Evolutionary conservation across 1,140 invertebrate genomes (phyloP).

Genomic region (Drosophila takahashii): DNA sequence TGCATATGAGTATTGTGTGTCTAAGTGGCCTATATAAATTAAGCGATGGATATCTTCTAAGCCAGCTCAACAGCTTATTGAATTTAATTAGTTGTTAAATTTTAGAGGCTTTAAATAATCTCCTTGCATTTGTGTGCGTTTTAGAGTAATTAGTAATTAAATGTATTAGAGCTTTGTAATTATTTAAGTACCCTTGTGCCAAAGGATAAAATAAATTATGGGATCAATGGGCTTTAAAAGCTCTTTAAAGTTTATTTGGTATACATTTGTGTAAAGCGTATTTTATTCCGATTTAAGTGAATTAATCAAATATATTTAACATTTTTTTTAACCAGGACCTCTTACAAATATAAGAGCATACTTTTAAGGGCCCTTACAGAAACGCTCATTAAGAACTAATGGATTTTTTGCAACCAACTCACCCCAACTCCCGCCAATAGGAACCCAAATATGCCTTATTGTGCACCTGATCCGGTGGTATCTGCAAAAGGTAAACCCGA

Average conservation of each 20-base stretch:
- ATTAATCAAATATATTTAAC: too few species aligned
- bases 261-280: neutral
- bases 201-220: neutral
- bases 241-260: neutral
- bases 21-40: constrained; percentile 5
- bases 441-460: constrained; percentile 80
- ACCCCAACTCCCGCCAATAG: constrained; percentile 84
- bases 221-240: neutral
- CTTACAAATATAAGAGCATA: neutral
- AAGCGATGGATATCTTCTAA: neutral
- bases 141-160: neutral
- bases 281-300: too few species aligned
- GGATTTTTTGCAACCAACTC: constrained; percentile 6
- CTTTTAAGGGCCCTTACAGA: neutral
- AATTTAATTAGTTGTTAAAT: neutral
- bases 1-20: neutral
- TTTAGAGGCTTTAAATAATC: neutral
- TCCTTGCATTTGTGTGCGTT: neutral
- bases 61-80: neutral
- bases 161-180: neutral
- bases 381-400: neutral
- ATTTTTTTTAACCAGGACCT: too few species aligned
- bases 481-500: constrained; percentile 46
- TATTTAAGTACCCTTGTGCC: neutral
- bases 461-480: constrained; percentile 81